phyloP scores from a whole-genome alignment of 2,113 vertebrate genomes.

The Acinonyx jubatus region DNA sequence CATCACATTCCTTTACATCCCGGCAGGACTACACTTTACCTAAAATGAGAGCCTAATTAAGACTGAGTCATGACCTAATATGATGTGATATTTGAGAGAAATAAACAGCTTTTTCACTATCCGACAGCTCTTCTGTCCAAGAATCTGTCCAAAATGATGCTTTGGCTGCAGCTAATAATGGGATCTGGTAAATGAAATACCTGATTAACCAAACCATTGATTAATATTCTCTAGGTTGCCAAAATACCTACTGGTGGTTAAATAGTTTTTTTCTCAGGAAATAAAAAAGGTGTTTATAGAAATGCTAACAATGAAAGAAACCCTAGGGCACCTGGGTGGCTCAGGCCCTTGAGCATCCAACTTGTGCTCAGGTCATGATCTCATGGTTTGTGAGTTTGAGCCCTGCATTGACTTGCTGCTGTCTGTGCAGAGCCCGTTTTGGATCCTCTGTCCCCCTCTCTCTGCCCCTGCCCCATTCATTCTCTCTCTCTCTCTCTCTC shows the following conservation, averaged over 20 bases:
- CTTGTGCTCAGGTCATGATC: too few relatives aligned
- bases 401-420: too few relatives aligned
- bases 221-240: neutral
- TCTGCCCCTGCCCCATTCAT: too few relatives aligned
- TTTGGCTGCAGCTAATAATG: neutral
- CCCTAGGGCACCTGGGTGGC: too few relatives aligned
- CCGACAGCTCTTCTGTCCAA: neutral
- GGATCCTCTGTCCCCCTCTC: too few relatives aligned
- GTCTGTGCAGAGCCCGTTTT: too few relatives aligned
- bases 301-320: neutral
- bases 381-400: too few relatives aligned
- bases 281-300: neutral
- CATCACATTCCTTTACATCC: neutral
- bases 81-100: neutral
- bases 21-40: neutral
- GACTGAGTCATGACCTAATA: neutral
- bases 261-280: neutral
- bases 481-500: too few relatives aligned
- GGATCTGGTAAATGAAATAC: constrained; percentile 5
- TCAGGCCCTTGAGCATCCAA: too few relatives aligned
- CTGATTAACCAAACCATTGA: neutral
- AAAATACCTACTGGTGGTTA: neutral
- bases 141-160: constrained; percentile 8
- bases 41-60: neutral
- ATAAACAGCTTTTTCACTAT: constrained; percentile 12